phyloP scores from a whole-genome alignment of 2,113 vertebrate genomes.

The Tetrao urogallus region DNA sequence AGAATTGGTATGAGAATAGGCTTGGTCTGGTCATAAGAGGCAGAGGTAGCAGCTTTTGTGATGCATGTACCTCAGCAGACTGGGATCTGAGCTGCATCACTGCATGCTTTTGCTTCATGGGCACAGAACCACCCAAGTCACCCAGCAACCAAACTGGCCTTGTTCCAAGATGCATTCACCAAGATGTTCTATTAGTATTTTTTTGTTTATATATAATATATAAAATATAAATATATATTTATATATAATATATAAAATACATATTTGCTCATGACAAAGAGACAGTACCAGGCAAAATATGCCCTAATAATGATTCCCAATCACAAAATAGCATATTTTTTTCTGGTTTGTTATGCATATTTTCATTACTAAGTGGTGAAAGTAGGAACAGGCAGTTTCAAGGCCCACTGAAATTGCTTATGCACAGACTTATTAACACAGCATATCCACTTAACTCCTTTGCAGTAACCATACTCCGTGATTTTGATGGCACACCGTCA shows the following conservation, averaged over 20 bases:
- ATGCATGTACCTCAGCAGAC: rapidly evolving
- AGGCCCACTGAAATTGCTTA: not conserved
- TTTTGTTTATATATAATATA: not conserved
- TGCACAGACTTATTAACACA: not conserved
- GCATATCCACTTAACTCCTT: not conserved
- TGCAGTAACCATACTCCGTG: not conserved
- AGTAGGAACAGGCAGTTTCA: not conserved
- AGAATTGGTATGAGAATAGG: rapidly evolving
- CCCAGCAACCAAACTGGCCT: not conserved
- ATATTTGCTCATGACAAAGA: not conserved
- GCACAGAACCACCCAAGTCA: not conserved
- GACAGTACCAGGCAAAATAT: not conserved
- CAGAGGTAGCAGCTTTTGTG: not conserved
- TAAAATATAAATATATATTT: no score
- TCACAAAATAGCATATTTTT: rapidly evolving
- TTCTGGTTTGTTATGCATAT: not conserved
- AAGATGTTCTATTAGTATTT: not conserved
- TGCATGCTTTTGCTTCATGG: not conserved
- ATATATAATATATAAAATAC: not conserved
- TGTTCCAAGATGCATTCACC: not conserved
- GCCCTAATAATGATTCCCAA: not conserved
- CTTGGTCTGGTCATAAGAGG: not conserved
- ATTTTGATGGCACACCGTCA: not conserved
- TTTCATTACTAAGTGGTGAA: not conserved
- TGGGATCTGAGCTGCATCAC: not conserved